These are phyloP conservation scores for Chelidonichthys spinosus DNA, from an alignment of 2,797 vertebrate genomes.

Conservation along the genomic window DNA sequence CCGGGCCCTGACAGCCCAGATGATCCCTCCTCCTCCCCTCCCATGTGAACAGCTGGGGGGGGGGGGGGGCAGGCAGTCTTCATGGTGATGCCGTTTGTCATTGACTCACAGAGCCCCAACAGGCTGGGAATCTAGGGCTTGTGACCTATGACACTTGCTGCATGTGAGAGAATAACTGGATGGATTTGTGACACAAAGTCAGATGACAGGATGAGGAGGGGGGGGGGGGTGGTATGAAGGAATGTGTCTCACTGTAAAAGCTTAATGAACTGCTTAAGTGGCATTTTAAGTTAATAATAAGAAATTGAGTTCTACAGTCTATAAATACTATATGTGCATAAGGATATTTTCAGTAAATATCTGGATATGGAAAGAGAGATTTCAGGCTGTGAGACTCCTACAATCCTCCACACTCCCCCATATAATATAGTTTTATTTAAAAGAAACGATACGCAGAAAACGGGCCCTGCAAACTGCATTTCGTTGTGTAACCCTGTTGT, in stretches of 20 bases:
- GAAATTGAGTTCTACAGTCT: neutral
- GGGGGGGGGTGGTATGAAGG: conserved; percentile 22
- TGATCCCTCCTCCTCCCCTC: conserved; percentile 31
- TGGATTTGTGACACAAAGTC: conserved; percentile 63
- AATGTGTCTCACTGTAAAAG: conserved; percentile 42
- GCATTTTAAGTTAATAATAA: neutral
- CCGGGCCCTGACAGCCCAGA: conserved; percentile 39
- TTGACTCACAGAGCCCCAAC: conserved; percentile 54
- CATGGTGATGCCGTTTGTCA: conserved; percentile 52
- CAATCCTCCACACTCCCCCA: no score
- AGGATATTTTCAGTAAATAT: no score
- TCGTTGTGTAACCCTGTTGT: no score
- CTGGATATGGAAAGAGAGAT: no score
- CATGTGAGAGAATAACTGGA: conserved; percentile 49
- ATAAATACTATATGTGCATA: neutral
- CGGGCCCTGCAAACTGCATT: no score
- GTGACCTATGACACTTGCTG: conserved; percentile 55
- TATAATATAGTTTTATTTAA: no score
- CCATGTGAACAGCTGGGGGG: conserved; percentile 65
- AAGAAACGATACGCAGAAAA: no score
- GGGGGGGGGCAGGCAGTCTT: conserved; percentile 50
- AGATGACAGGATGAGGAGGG: conserved; percentile 37
- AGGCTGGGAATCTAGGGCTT: conserved; percentile 51
- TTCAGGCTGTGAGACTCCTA: no score
- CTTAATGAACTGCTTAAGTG: conserved; percentile 11